Conservation (phyloP, 53 echinoderm and acorn worm species). For the Echinarachnius parma region DNA sequence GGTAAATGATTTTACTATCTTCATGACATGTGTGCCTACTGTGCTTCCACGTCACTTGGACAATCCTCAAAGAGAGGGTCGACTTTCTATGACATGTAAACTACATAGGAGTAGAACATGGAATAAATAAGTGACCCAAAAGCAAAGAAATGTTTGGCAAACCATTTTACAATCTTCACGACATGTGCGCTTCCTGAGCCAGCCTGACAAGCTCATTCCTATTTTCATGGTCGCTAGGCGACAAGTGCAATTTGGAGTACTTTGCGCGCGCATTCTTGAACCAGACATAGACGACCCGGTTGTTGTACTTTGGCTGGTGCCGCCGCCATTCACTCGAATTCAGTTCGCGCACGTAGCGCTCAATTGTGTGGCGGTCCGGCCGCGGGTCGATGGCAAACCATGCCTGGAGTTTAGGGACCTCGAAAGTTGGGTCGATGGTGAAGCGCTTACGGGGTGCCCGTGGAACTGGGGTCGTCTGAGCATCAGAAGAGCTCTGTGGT, state of each 20-base stretch:
- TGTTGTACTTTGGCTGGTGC: slow-evolving; percentile 82
- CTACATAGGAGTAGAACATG: too few species aligned
- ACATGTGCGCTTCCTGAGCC: slow-evolving; percentile 24
- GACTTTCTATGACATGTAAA: too few species aligned
- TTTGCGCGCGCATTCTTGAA: slow-evolving; percentile 97
- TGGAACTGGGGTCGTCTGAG: not conserved
- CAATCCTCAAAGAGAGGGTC: too few species aligned
- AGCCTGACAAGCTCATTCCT: slow-evolving; percentile 20
- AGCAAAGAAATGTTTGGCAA: not conserved
- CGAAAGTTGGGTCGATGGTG: slow-evolving; percentile 86
- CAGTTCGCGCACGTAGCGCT: slow-evolving; percentile 75
- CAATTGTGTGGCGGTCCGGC: slow-evolving; percentile 86
- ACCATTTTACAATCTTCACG: not conserved
- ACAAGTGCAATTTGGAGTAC: slow-evolving; percentile 63
- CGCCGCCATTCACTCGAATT: slow-evolving; percentile 85
- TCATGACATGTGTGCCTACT: too few species aligned
- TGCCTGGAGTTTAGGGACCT: slow-evolving; percentile 81
- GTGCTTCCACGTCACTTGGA: too few species aligned
- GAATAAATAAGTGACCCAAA: too few species aligned
- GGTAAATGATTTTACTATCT: too few species aligned
- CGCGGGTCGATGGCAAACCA: slow-evolving; percentile 87
- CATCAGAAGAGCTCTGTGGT: slow-evolving; percentile 12
- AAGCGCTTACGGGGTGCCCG: slow-evolving; percentile 74
- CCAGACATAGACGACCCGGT: slow-evolving; percentile 90
- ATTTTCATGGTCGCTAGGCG: slow-evolving; percentile 18